Conservation (phyloP, 2,797 vertebrate genomes). For the Dermochelys coriacea region DNA sequence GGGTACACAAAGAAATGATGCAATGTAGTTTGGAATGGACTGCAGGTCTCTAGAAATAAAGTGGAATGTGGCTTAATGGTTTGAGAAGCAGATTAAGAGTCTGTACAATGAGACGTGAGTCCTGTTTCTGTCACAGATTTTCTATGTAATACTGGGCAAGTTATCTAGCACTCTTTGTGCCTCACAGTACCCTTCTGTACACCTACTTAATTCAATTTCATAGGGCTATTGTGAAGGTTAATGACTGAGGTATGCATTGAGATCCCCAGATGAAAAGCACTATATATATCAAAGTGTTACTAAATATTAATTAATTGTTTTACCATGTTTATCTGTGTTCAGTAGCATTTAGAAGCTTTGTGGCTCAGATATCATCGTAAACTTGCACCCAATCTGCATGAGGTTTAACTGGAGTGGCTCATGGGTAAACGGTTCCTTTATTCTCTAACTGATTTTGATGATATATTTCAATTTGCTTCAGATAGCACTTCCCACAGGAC, state of each 20-base stretch:
- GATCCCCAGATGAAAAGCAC: not conserved
- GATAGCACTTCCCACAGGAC: not conserved
- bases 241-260: not conserved
- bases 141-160: not conserved
- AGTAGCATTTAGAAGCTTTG: not conserved
- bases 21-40: not conserved
- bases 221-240: not conserved
- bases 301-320: not conserved
- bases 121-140: not conserved
- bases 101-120: not conserved
- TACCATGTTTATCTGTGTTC: rapidly evolving
- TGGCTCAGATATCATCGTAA: not conserved
- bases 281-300: not conserved
- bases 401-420: rapidly evolving
- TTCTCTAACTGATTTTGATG: not conserved
- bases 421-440: not conserved
- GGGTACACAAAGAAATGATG: not conserved
- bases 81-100: not conserved
- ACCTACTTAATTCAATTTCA: not conserved
- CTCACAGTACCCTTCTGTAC: not conserved
- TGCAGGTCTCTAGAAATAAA: not conserved
- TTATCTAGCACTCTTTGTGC: not conserved
- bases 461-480: not conserved
- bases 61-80: not conserved
- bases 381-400: rapidly evolving